These are phyloP conservation scores for Phragmatobia fuliginosa DNA, from an alignment of 2,888 invertebrate genomes.

Conservation along the genomic window DNA sequence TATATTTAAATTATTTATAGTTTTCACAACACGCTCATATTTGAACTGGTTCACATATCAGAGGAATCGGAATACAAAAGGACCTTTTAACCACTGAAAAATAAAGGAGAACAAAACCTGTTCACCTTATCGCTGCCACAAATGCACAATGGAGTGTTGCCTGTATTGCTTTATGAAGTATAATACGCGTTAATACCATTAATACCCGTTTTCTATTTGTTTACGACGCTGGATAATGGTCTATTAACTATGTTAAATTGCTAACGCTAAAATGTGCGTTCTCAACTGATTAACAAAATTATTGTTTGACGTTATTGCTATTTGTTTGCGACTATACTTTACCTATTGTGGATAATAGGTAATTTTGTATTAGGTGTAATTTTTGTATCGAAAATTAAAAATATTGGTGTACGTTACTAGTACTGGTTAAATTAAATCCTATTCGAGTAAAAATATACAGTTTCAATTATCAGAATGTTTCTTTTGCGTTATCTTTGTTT, in stretches of 20 bases:
- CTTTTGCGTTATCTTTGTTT: no score
- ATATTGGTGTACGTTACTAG: no score
- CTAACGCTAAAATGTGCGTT: slow-evolving; percentile 56
- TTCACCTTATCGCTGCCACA: slow-evolving; percentile 60
- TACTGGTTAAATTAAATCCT: no score
- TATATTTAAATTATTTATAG: slow-evolving; percentile 24
- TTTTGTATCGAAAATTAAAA: no score
- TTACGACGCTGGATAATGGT: slow-evolving; percentile 64
- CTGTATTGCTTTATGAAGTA: slow-evolving; percentile 59
- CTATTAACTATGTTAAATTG: slow-evolving; percentile 70
- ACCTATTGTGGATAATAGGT: neutral
- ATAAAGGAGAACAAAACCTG: slow-evolving; percentile 57
- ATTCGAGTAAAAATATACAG: no score
- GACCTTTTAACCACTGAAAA: slow-evolving; percentile 59
- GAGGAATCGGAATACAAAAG: slow-evolving; percentile 55
- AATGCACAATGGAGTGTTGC: slow-evolving; percentile 59
- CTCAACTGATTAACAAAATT: slow-evolving; percentile 60
- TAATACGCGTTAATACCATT: slow-evolving; percentile 60
- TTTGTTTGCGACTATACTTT: slow-evolving; percentile 20
- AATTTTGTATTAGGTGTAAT: neutral
- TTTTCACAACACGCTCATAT: slow-evolving; percentile 40
- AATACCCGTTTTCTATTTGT: slow-evolving; percentile 73
- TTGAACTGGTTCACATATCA: slow-evolving; percentile 48
- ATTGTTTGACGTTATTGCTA: slow-evolving; percentile 39
- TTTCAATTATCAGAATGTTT: no score